These are phyloP conservation scores for Zophobas morio DNA, from an alignment of 1,140 invertebrate species.

Conservation along the genomic window DNA sequence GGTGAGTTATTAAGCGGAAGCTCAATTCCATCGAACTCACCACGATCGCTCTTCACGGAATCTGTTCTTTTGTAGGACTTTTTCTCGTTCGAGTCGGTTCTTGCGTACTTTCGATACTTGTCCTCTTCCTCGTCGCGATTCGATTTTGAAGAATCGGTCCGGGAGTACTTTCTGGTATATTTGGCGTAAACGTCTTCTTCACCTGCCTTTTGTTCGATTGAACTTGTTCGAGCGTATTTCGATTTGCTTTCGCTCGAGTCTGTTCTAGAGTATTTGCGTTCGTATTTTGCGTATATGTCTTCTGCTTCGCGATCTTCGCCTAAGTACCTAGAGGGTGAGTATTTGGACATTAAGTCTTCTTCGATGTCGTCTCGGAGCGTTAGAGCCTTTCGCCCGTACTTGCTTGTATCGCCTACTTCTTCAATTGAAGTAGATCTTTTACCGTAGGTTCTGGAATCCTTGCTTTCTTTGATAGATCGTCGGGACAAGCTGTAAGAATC, in stretches of 20 bases:
- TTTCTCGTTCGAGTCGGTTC: slow-evolving; percentile 69
- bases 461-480: not conserved
- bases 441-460: slow-evolving; percentile 46
- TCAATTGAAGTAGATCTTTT: slow-evolving; percentile 57
- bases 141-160: slow-evolving; percentile 51
- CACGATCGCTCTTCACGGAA: slow-evolving; percentile 44
- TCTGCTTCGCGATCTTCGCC: slow-evolving; percentile 67
- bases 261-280: slow-evolving; percentile 51
- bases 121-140: slow-evolving; percentile 66
- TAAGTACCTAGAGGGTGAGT: slow-evolving; percentile 45
- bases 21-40: slow-evolving; percentile 40
- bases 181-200: slow-evolving; percentile 63
- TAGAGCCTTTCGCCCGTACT: slow-evolving; percentile 53
- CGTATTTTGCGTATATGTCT: slow-evolving; percentile 73
- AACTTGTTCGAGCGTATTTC: slow-evolving; percentile 3
- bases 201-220: slow-evolving; percentile 47
- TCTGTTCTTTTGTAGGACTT: slow-evolving; percentile 62
- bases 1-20: slow-evolving; percentile 24
- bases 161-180: slow-evolving; percentile 62
- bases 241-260: slow-evolving; percentile 59
- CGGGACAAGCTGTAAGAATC: slow-evolving; percentile 44
- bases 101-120: slow-evolving; percentile 75
- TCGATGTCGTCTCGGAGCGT: slow-evolving; percentile 52
- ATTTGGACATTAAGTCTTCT: slow-evolving; percentile 59
- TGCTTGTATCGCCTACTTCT: slow-evolving; percentile 51